Evolutionary conservation across 2,797 vertebrate genomes (phyloP).

Genomic region (Corythornis leucogaster): DNA sequence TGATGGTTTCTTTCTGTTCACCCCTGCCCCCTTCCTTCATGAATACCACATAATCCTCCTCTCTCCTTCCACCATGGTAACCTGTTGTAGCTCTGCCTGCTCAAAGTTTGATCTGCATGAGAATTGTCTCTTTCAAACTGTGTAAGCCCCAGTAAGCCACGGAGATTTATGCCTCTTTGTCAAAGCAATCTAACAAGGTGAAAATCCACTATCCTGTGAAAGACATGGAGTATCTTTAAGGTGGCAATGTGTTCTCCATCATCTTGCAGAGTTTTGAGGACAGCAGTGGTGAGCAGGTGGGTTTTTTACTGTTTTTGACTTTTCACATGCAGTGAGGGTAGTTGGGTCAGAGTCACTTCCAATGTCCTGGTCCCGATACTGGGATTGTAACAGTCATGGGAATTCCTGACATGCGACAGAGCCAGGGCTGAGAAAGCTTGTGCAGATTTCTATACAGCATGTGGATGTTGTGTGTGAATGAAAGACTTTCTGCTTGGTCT

Average conservation of each 20-base stretch:
- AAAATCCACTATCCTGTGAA: neutral
- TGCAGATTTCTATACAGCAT: neutral
- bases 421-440: neutral
- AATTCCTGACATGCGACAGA: neutral
- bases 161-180: neutral
- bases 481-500: neutral
- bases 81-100: neutral
- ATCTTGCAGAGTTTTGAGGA: neutral
- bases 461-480: neutral
- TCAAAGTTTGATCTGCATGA: neutral
- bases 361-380: neutral
- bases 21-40: neutral
- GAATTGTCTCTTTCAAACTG: neutral
- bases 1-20: neutral
- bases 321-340: neutral
- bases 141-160: neutral
- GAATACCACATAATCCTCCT: neutral
- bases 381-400: rapidly evolving
- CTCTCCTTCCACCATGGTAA: neutral
- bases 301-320: neutral
- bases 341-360: neutral
- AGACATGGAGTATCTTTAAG: neutral
- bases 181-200: neutral
- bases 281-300: rapidly evolving
- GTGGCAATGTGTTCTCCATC: neutral